Conservation (phyloP, 2,888 invertebrate species). For the Ptychoptera contaminata region DNA sequence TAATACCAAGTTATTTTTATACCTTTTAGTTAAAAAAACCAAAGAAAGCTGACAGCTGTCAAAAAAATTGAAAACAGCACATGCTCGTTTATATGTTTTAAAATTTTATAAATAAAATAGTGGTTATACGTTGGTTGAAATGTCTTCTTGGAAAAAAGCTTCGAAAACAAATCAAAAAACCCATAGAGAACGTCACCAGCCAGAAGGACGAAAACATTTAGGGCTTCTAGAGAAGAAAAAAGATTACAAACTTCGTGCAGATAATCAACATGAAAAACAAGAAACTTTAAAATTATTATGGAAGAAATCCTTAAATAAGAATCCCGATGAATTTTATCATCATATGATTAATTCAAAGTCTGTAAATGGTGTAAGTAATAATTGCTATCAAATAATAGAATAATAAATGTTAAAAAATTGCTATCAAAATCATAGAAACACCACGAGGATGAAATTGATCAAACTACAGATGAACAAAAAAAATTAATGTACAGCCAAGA, state of each 20-base stretch:
- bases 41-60: too few relatives aligned
- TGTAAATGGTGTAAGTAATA: conserved; percentile 34
- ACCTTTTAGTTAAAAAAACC: too few relatives aligned
- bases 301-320: conserved; percentile 75
- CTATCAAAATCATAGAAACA: too few relatives aligned
- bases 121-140: conserved; percentile 20
- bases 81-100: too few relatives aligned
- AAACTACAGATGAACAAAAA: conserved; percentile 68
- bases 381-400: conserved; percentile 6
- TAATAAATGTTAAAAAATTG: conserved; percentile 8
- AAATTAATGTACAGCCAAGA: conserved; percentile 86
- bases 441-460: conserved; percentile 50
- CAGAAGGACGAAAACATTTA: conserved; percentile 55
- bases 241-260: conserved; percentile 65
- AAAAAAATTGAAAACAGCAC: too few relatives aligned
- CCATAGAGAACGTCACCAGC: conserved; percentile 75
- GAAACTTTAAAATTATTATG: conserved; percentile 64
- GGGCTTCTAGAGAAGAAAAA: conserved; percentile 80
- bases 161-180: conserved; percentile 70
- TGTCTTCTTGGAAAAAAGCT: conserved; percentile 87
- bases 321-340: conserved; percentile 97
- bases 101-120: too few relatives aligned
- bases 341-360: conserved; percentile 87
- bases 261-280: conserved; percentile 68
- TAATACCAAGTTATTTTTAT: too few relatives aligned